Evolutionary conservation across 2,113 vertebrate species (phyloP).

Genomic region (Ancistrus triradiatus): DNA sequence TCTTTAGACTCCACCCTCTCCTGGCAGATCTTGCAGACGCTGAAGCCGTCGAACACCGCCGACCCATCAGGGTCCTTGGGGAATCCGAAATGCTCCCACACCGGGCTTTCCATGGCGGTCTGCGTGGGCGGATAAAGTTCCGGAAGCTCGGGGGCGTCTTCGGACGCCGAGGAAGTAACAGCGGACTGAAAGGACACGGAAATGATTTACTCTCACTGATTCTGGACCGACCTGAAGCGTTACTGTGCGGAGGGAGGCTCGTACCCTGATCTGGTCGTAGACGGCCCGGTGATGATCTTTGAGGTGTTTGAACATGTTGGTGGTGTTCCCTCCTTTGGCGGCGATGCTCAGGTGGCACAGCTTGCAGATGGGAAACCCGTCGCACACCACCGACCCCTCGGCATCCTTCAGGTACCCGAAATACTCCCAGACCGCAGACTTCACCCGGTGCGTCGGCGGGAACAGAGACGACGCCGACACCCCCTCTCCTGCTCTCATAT

Average conservation of each 20-base stretch:
- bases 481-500: not conserved
- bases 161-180: too few relatives aligned
- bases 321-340: slow-evolving; percentile 32
- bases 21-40: slow-evolving; percentile 24
- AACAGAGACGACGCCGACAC: slow-evolving; percentile 3
- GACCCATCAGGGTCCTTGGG: not conserved
- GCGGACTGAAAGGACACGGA: too few relatives aligned
- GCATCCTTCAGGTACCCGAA: slow-evolving; percentile 30
- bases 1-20: slow-evolving; percentile 26
- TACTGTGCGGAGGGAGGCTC: too few relatives aligned
- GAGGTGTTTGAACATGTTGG: slow-evolving; percentile 34
- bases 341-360: slow-evolving; percentile 30
- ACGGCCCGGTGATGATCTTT: slow-evolving; percentile 23
- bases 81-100: slow-evolving; percentile 21
- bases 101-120: not conserved
- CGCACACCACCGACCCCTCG: slow-evolving; percentile 22
- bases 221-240: too few relatives aligned
- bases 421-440: slow-evolving; percentile 23
- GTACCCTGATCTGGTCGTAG: slow-evolving; percentile 24
- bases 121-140: not conserved
- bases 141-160: not conserved
- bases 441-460: slow-evolving; percentile 24
- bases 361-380: slow-evolving; percentile 37
- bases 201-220: too few relatives aligned
- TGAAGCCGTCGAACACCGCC: slow-evolving; percentile 25